Evolutionary conservation across 2,113 vertebrate species (phyloP), one percentile per base, ranked within the genome.

Genomic region (Urocitellus parryii): DNA sequence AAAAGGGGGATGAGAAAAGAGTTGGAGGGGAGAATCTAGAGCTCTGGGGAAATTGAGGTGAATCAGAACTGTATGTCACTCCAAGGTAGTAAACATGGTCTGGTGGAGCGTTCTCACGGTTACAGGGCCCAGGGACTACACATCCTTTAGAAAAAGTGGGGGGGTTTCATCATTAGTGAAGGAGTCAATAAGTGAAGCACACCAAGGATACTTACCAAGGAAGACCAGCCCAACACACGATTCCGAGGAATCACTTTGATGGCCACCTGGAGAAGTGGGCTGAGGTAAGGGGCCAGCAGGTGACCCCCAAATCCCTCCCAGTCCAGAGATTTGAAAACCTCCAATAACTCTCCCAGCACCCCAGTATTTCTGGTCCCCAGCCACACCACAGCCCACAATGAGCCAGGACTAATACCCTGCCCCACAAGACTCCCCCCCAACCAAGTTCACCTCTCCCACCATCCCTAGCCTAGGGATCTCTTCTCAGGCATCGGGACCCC

Each of bases 221-320:
- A 92, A 68, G 98, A 98, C 99, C 98, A 99, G 81, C 99, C 98
- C 78, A 98, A 97, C 32, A 99, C 99, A 86, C 98, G 96, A 97
- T 98, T 99, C 37, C 97, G 98, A 67, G 97, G 97, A 12, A 99
- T 97, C 97, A 99, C 98, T 96, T 99, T 99, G n/a, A 99, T 98
- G 80, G 99, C 99, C 53, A 99, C 99, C 99, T 99, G 96, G 51
- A 98, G 84, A 96, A 96, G 67, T 87, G 32, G 22, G 58, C 58
- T n/a, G 48, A 45, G 42, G 3, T 97, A 65, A 95, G 53, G 53
- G 63, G 17, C 34, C 37, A 68, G 90, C 39, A 94, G 48, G 70
- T 56, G 68, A 97, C 68, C 73, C 70, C 48, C 45, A 48, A 32
- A 17, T 2, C 25, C 53, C 51, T 94, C 82, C 42, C 29, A 77